Conservation (phyloP, 2,113 vertebrate species). For the Lutjanus erythropterus region DNA sequence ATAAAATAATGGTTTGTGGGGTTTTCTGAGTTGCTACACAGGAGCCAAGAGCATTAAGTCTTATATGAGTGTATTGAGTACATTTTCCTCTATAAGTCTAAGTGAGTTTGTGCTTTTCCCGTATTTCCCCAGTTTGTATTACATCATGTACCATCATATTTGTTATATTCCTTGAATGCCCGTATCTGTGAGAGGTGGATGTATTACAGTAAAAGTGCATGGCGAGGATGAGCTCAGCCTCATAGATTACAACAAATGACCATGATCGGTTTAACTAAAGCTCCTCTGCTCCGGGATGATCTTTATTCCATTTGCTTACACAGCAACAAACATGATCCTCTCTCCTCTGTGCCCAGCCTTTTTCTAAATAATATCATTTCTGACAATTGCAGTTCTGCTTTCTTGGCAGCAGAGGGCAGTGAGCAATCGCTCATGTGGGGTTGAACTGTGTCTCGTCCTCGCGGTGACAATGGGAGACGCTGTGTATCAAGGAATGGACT, state of each 20-base stretch:
- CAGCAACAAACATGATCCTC: slow-evolving; percentile 50
- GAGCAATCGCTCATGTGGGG: background rate
- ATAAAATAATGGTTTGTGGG: background rate
- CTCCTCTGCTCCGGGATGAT: slow-evolving; percentile 45
- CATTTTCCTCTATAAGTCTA: background rate
- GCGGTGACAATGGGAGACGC: slow-evolving; percentile 66
- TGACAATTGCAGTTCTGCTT: slow-evolving; percentile 14
- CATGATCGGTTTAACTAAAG: slow-evolving; percentile 50
- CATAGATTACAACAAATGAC: slow-evolving; percentile 60
- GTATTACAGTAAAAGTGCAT: slow-evolving; percentile 6
- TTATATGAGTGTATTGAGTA: no score
- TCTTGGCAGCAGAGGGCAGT: slow-evolving; percentile 68
- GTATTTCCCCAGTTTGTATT: background rate
- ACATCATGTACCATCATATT: background rate
- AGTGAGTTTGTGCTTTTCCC: background rate
- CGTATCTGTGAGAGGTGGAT: background rate
- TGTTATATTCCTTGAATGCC: background rate
- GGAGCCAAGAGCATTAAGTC: no score
- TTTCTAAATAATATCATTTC: background rate
- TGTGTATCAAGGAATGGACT: slow-evolving; percentile 68
- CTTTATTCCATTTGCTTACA: slow-evolving; percentile 60
- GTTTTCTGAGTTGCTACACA: no score
- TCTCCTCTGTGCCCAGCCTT: slow-evolving; percentile 34
- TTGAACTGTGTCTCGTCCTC: background rate
- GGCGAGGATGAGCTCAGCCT: slow-evolving; percentile 46